phyloP scores from a whole-genome alignment of 2,888 invertebrate genomes.

The Conops quadrifasciatus region DNA sequence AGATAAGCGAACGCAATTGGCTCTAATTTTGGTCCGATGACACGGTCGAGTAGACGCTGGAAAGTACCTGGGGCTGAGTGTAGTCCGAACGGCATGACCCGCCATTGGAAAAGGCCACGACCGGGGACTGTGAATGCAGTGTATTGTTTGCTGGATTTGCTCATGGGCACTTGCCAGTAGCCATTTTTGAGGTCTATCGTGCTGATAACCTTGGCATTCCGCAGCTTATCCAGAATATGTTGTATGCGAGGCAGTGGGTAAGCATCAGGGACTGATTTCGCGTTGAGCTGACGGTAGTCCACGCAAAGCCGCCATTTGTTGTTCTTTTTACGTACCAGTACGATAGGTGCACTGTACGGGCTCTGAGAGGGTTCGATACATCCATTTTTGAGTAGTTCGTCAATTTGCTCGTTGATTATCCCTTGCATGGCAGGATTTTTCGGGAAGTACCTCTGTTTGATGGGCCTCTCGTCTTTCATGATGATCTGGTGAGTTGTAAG shows the following conservation, averaged over 20 bases:
- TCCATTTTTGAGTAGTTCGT: not conserved
- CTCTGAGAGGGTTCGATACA: conserved; percentile 21
- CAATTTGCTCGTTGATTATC: conserved; percentile 25
- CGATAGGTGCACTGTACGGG: conserved; percentile 26
- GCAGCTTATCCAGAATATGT: conserved; percentile 8
- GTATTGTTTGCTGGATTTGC: not conserved
- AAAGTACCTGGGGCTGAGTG: not conserved
- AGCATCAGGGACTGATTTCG: conserved; percentile 10
- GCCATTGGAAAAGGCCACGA: conserved; percentile 4
- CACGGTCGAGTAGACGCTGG: not conserved
- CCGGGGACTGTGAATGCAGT: conserved; percentile 8
- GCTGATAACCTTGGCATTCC: conserved; percentile 2
- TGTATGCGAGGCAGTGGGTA: conserved; percentile 7
- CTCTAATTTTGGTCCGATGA: not conserved
- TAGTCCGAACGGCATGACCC: conserved; percentile 1
- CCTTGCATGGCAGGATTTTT: conserved; percentile 33
- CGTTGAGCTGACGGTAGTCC: conserved; percentile 26
- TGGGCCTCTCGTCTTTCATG: conserved; percentile 22
- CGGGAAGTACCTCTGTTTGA: conserved; percentile 27
- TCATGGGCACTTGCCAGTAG: conserved; percentile 12
- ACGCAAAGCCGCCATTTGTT: conserved; percentile 31
- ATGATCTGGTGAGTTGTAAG: conserved; percentile 10
- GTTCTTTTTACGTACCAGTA: conserved; percentile 20
- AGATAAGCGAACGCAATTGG: not conserved
- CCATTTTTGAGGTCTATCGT: conserved; percentile 7